Evolutionary conservation across 2,888 invertebrate genomes (phyloP), one percentile per base, ranked within the genome.

Genomic region (Netelia fuscicornis): DNA sequence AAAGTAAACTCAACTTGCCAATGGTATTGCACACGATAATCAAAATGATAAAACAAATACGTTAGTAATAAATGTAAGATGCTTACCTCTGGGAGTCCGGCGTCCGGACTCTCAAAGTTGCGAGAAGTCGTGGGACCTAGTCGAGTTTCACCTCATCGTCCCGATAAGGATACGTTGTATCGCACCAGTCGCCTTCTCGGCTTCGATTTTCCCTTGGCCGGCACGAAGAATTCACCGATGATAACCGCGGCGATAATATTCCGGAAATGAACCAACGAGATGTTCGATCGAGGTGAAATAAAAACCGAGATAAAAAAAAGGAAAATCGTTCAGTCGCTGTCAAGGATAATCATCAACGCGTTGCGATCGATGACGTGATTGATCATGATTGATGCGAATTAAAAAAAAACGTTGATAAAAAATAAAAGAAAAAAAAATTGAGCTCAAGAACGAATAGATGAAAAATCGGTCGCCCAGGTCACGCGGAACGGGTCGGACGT

Each of bases 71-170:
- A n/a, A 56, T 25, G 58, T 13, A 54, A 58, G 17, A 37, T 25
- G 56, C 85, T 85, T 60, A 85, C 85, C 85, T 37, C 37, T 67
- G 67, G 80, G 83, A 83, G 83, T 48, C 83, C 76, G 83, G 71
- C 67, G 42, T 37, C 76, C 60, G 85, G 82, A 80, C 83, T 80
- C 85, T 85, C 83, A 80, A 85, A 83, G 79, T 80, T 82, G 80
- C 20, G 80, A 68, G 80, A 72, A 85, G 83, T 85, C 85, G 65
- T 56, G 80, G 75, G 65, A 48, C 10, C 37, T 20, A 13, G 23
- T 37, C 68, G 65, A 76, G 48, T 83, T 75, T 83, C 83, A 83
- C 76, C 83, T 80, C 60, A 17, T 83, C 85, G 72, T 83, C 56
- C 76, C 71, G 71, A 48, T 44, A n/a, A 30, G n/a, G 23, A 70